Conservation (phyloP, 2,888 invertebrate genomes). For the Biston stratarius region DNA sequence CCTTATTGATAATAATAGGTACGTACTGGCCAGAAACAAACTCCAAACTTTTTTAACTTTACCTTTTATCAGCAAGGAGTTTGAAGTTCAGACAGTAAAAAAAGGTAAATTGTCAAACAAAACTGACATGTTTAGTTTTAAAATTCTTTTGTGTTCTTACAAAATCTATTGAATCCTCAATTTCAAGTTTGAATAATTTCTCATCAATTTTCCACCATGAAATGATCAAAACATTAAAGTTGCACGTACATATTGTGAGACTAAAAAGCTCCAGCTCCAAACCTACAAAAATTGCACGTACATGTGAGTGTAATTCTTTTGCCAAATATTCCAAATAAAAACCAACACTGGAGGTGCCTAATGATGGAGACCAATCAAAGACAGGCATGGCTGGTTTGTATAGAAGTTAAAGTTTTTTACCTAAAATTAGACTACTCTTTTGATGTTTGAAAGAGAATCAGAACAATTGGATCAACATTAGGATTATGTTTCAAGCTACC, state of each 20-base stretch:
- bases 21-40: background rate
- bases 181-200: conserved; percentile 9
- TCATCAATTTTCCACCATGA: conserved; percentile 55
- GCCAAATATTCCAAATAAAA: conserved; percentile 41
- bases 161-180: background rate
- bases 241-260: conserved; percentile 50
- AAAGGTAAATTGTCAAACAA: conserved; percentile 4
- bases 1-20: too few relatives aligned
- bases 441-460: too few relatives aligned
- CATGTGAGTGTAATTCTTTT: conserved; percentile 57
- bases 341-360: conserved; percentile 51
- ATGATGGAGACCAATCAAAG: conserved; percentile 54
- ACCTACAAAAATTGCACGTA: conserved; percentile 41
- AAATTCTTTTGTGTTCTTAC: conserved; percentile 3
- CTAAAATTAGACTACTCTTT: background rate
- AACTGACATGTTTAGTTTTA: conserved; percentile 3
- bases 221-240: conserved; percentile 63
- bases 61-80: background rate
- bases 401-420: conserved; percentile 12
- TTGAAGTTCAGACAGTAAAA: background rate
- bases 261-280: conserved; percentile 50
- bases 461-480: too few relatives aligned
- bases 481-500: too few relatives aligned
- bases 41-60: background rate
- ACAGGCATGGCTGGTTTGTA: conserved; percentile 56